These are phyloP conservation scores for Heliconius himera DNA, from an alignment of 1,140 invertebrate genomes.

Conservation along the genomic window DNA sequence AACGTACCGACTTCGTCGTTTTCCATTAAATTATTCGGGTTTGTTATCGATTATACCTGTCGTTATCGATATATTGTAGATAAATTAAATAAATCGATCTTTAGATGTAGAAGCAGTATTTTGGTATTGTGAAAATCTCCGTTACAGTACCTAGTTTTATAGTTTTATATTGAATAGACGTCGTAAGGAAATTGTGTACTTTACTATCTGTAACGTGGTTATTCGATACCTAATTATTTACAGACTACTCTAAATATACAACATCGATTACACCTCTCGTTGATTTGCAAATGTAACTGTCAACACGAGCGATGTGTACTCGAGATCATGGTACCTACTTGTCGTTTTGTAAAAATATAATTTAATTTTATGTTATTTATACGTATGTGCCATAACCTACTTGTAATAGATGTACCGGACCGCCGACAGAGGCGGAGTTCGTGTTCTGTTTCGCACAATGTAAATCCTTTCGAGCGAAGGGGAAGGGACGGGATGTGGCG, in stretches of 20 bases:
- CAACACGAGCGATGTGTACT: conserved; percentile 41
- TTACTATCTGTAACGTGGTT: conserved; percentile 48
- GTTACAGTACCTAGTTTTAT: conserved; percentile 72
- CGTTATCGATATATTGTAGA: conserved; percentile 58
- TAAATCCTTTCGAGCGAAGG: conserved; percentile 27
- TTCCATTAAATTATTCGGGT: conserved; percentile 60
- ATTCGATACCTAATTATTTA: conserved; percentile 41
- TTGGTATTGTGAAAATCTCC: conserved; percentile 67
- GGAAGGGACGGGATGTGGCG: conserved; percentile 21
- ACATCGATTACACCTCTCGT: conserved; percentile 29
- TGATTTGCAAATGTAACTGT: neutral
- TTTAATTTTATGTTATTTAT: conserved; percentile 64
- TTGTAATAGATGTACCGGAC: conserved; percentile 56
- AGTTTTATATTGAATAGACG: conserved; percentile 67
- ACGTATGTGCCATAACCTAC: conserved; percentile 75
- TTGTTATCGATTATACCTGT: conserved; percentile 34
- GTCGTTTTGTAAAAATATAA: conserved; percentile 67
- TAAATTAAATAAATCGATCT: conserved; percentile 55
- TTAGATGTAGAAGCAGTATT: conserved; percentile 74
- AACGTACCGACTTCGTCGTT: conserved; percentile 59
- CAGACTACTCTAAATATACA: conserved; percentile 20
- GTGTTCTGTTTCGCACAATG: conserved; percentile 49
- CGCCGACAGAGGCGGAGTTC: conserved; percentile 53
- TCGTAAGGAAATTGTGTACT: conserved; percentile 56
- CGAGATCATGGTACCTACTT: conserved; percentile 48